phyloP scores from a whole-genome alignment of 1,140 invertebrate genomes.

The Drosophila grimshawi region DNA sequence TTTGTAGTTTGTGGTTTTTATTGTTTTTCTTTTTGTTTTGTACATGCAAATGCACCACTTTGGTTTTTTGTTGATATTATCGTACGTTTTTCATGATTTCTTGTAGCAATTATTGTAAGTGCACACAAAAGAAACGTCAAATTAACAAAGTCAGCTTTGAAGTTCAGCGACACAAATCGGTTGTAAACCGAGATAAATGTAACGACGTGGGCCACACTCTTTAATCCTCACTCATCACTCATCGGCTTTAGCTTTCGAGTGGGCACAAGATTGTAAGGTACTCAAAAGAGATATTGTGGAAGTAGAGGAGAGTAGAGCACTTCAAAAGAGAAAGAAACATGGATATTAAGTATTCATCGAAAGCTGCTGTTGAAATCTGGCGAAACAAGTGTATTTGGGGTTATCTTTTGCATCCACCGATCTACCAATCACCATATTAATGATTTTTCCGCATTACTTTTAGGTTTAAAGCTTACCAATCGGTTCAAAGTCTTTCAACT shows the following conservation, averaged over 20 bases:
- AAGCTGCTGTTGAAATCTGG: neutral
- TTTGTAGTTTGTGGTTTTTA: slow-evolving; percentile 24
- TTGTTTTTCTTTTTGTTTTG: slow-evolving; percentile 15
- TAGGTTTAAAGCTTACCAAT: neutral
- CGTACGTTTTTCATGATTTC: slow-evolving; percentile 49
- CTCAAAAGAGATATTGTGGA: neutral
- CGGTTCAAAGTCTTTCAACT: neutral
- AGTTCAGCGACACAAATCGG: slow-evolving; percentile 55
- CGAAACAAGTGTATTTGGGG: neutral
- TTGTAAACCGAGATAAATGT: slow-evolving; percentile 34
- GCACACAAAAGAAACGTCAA: slow-evolving; percentile 69
- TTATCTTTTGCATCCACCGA: too few species aligned
- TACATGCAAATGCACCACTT: slow-evolving; percentile 49
- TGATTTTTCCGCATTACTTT: neutral
- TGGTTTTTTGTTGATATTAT: slow-evolving; percentile 34
- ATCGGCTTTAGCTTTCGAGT: slow-evolving; percentile 33
- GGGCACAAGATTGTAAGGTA: neutral
- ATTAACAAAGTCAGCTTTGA: slow-evolving; percentile 71
- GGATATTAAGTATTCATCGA: neutral
- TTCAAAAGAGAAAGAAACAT: neutral
- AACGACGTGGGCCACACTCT: slow-evolving; percentile 42
- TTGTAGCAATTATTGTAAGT: slow-evolving; percentile 75
- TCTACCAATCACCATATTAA: neutral
- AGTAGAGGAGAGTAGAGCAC: neutral
- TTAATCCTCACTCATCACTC: slow-evolving; percentile 5